Evolutionary conservation across 2,888 invertebrate genomes (phyloP).

Genomic region (Papilio gigon): DNA sequence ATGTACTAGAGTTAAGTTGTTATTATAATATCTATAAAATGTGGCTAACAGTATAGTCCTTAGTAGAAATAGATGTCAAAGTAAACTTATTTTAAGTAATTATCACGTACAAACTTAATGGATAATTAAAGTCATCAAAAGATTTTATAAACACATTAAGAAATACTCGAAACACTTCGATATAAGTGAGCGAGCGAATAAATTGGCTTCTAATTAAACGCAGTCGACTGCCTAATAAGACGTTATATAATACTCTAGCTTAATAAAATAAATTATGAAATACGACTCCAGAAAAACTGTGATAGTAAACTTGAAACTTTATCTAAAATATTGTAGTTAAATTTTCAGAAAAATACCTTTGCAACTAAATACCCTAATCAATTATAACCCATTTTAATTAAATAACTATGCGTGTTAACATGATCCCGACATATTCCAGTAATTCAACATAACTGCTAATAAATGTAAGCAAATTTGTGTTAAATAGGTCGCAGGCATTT

Average conservation of each 20-base stretch:
- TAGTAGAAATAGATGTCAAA: background rate
- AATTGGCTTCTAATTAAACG: slow-evolving; percentile 6
- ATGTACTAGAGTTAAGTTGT: too few species aligned
- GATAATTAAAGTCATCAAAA: background rate
- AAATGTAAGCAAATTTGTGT: slow-evolving; percentile 6
- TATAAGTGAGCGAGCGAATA: background rate
- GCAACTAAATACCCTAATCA: too few species aligned
- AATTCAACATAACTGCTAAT: slow-evolving; percentile 1
- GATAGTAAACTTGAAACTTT: too few species aligned
- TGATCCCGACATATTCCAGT: background rate
- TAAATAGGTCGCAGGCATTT: slow-evolving; percentile 17
- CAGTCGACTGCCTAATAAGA: slow-evolving; percentile 2
- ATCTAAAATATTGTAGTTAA: too few species aligned
- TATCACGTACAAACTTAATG: background rate
- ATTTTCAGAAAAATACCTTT: too few species aligned
- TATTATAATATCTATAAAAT: too few species aligned
- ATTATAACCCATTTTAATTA: background rate
- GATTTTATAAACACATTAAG: slow-evolving; percentile 7
- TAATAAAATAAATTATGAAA: background rate
- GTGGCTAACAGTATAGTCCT: too few species aligned
- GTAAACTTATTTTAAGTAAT: background rate
- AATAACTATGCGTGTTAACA: background rate
- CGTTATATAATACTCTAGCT: background rate
- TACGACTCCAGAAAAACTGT: background rate
- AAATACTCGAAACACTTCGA: background rate